Evolutionary conservation across 2,113 vertebrate genomes (phyloP), one percentile per base, ranked within the genome.

Genomic region (Aphelocoma coerulescens): DNA sequence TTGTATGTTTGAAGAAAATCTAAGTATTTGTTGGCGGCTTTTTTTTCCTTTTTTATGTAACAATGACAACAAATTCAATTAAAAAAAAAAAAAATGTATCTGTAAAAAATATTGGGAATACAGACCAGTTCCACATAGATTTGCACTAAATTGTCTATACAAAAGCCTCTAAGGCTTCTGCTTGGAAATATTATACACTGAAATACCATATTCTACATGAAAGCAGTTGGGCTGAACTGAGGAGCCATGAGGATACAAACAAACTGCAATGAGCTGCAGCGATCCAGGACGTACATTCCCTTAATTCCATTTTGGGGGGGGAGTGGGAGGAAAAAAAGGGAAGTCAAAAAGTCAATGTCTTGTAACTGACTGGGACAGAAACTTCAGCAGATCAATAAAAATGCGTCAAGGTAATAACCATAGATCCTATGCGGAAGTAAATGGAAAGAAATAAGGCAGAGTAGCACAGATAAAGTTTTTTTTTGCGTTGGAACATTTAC

Each of bases 21-120:
- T 24, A 28, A 9, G 3, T 22, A 11, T 72, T 57, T 33, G 0
- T 62, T 33, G n/a, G 3, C 20, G 2, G 16, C 37, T n/a, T 5
- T 14, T 27, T n/a, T 73, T 23, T 13, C 4, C 1, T 4, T 43
- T 69, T 55, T n/a, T 16, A 26, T 54, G 48, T 32, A 20, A 46
- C 1, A 16, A 27, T 7, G 30, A 28, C 27, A 55, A 46, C 28
- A 55, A 59, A 44, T 7, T 52, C 11, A 22, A 22, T 39, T 39
- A 9, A 2, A 33, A 28, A 28, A 52, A 33, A 21, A 22, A 23
- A 11, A n/a, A n/a, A n/a, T n/a, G 2, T 26, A 22, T 48, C 30
- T 44, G 24, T 46, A 11, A 35, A 51, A 88, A 26, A 1, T 24
- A 17, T 55, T 63, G 4, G 11, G 9, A 61, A 35, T 46, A 24